Evolutionary conservation across 53 echinoderm and acorn worm species (phyloP).

Genomic region (Holothuria scabra): DNA sequence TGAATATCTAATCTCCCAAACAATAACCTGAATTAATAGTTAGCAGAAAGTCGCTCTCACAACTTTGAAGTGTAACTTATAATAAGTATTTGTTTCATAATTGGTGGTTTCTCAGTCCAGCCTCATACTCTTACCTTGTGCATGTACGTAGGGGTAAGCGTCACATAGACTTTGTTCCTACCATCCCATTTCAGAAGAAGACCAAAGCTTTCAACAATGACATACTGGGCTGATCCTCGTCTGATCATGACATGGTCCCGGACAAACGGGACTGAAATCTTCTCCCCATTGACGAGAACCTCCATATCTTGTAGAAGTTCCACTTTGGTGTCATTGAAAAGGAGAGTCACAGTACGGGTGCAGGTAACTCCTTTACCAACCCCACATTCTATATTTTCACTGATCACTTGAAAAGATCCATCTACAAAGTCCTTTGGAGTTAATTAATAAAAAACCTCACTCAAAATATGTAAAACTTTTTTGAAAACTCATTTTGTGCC

Average conservation of each 20-base stretch:
- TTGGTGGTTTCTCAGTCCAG: too few relatives aligned
- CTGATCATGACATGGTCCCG: constrained; percentile 71
- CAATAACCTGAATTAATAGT: too few relatives aligned
- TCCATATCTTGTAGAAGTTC: constrained; percentile 64
- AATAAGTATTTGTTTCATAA: too few relatives aligned
- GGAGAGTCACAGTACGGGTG: constrained; percentile 66
- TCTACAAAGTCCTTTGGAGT: constrained; percentile 71
- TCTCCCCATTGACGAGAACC: constrained; percentile 66
- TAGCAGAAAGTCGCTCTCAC: too few relatives aligned
- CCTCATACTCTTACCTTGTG: constrained; percentile 63
- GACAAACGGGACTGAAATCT: constrained; percentile 64
- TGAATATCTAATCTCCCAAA: too few relatives aligned
- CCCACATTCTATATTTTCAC: constrained; percentile 75
- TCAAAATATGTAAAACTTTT: too few relatives aligned
- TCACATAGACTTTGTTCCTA: constrained; percentile 74
- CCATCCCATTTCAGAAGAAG: constrained; percentile 90
- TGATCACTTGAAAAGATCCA: constrained; percentile 55
- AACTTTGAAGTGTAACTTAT: too few relatives aligned
- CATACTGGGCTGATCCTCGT: constrained; percentile 76
- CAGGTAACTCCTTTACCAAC: constrained; percentile 74
- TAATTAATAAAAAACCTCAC: not conserved
- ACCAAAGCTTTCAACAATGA: constrained; percentile 74
- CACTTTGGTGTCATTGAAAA: constrained; percentile 69
- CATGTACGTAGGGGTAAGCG: constrained; percentile 72
- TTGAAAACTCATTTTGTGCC: too few relatives aligned